Evolutionary conservation across 2,888 invertebrate species (phyloP), one percentile per base, ranked within the genome.

Genomic region (Nomada ruficornis): DNA sequence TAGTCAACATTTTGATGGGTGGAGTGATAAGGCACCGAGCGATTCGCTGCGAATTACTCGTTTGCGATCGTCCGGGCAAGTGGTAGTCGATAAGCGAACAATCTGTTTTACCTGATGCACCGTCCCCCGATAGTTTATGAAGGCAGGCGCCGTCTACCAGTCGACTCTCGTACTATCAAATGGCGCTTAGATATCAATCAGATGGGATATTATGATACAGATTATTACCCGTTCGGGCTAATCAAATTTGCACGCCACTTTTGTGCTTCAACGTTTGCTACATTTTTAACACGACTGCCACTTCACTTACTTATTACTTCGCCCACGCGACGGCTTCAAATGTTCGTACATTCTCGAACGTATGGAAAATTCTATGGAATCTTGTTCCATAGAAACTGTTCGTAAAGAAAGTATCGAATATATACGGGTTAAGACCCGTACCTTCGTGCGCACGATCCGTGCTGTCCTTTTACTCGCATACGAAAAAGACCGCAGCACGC

Each of bases 1-100:
- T 5, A 44, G 11, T 5, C 11, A 5, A 11, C 4, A 44, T 44
- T 44, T 9, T 44, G 10, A 44, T 44, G 11, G 44, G 44, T 44
- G 44, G 26, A 26, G 36, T 5, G 36, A 36, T 36, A 7, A 36
- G 36, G 5, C 29, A 0, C 29, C 29, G 29, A 29, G 29, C 29
- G 29, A 29, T 29, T 7, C 29, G 7, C 29, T 7, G 29, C 0
- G 36, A 36, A 36, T 36, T 7, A 36, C 36, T 36, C 36, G n/a
- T 44, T n/a, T 3, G 0, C 18, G 36, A 5, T 44, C 26, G 52
- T 71, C 55, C 23, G 64, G 81, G 68, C 77, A 72, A 71, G 72
- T 80, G 80, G 62, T 86, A 71, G 82, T 50, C 80, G 84, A 81
- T 86, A 82, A 81, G 23, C 59, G 74, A 23, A 59, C 42, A 4